Evolutionary conservation across 2,888 invertebrate genomes (phyloP), one percentile per base, ranked within the genome.

Genomic region (Chrysodeixis includens): DNA sequence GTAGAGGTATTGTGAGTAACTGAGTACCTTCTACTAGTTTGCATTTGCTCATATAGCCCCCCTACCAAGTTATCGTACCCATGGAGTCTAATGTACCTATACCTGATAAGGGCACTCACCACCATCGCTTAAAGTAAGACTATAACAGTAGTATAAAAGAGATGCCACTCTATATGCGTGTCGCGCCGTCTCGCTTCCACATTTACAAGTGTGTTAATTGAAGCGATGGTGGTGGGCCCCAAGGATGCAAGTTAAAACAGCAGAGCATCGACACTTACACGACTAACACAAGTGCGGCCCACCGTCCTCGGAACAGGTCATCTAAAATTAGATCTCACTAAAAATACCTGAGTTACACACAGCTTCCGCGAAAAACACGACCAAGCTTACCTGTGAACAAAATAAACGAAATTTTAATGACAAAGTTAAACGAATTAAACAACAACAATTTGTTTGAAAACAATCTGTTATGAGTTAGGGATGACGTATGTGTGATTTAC

Each of bases 331-430:
- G 44, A 30, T 16, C 22, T 46, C 12, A 54, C 46, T 46, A 18
- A 56, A 35, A 16, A 52, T 44, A 61, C 57, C 44, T 61, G 14
- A 61, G 18, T 16, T 12, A 35, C 8, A 20, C 0, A 14, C 32
- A 18, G 40, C 54, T 20, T 30, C 51, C 22, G 35, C 18, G 54
- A 51, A 20, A 32, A 22, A 16, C 35, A 51, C 8, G 6, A 14
- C 40, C 57, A 26, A 30, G 64, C 66, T 79, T 80, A 79, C 79
- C 79, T 80, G 80, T 0, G 59, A 78, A 78, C 58, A 78, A 79
- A 67, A 30, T 56, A 65, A 63, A 54, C 8, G 5, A 52, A 4
- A 30, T 30, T 51, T 12, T 18, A 40, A 54, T 32, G 0, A 44
- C 40, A 40, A 40, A 40, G n/a, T n/a, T 40, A 40, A 40, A 40